These are phyloP conservation scores for Neoaliturus tenellus DNA, from an alignment of 2,888 invertebrate species.

Conservation along the genomic window DNA sequence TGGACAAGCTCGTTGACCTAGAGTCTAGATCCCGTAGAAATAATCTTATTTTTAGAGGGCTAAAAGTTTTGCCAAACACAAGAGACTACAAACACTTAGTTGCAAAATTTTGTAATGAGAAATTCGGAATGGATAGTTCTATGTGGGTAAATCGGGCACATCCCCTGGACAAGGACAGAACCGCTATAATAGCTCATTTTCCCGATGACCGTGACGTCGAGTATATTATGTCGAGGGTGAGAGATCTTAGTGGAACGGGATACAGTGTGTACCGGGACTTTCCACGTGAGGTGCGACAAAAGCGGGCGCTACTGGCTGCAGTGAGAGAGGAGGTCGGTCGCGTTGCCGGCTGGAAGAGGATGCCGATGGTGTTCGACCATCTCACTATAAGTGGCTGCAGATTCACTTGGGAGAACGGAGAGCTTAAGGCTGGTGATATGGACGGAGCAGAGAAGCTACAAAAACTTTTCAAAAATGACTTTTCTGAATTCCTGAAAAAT, in stretches of 20 bases:
- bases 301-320: not conserved
- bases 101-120: not conserved
- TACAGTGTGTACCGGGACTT: constrained; percentile 2
- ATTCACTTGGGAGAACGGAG: constrained; percentile 11
- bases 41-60: constrained; percentile 36
- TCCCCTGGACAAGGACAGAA: constrained; percentile 7
- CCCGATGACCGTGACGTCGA: constrained; percentile 22
- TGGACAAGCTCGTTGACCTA: constrained; percentile 14
- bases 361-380: constrained; percentile 31
- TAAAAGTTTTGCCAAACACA: not conserved
- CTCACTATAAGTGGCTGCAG: not conserved
- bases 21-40: constrained; percentile 26
- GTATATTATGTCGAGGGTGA: not conserved
- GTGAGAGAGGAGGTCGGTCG: constrained; percentile 23
- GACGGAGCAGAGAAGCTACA: constrained; percentile 10
- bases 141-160: constrained; percentile 37
- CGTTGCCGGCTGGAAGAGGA: not conserved
- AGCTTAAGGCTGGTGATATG: not conserved
- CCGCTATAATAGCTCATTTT: constrained; percentile 17
- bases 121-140: not conserved
- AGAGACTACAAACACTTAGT: not conserved
- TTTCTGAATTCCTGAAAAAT: not conserved
- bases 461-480: not conserved
- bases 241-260: constrained; percentile 5
- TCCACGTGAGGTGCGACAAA: not conserved